Conservation (phyloP, 2,113 vertebrate species). For the Tetrax tetrax region DNA sequence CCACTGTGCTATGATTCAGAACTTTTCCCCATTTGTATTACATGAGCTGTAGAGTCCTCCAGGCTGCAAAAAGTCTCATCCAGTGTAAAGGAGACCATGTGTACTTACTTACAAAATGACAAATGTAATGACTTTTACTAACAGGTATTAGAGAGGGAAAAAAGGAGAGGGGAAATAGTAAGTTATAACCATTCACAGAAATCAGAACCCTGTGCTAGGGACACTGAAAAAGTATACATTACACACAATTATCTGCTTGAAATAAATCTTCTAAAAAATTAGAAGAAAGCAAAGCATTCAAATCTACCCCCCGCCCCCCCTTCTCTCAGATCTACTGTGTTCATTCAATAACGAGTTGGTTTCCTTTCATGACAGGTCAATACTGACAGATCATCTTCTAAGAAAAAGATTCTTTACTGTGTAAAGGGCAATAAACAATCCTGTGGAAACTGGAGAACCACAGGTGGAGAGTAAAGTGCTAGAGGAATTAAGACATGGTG, state of each 20-base stretch:
- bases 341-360: neutral
- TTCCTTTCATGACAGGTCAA: neutral
- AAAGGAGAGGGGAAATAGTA: neutral
- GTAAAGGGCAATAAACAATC: neutral
- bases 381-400: neutral
- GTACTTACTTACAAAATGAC: neutral
- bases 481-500: neutral
- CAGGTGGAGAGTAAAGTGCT: neutral
- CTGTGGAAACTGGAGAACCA: neutral
- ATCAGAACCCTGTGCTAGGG: neutral
- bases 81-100: neutral
- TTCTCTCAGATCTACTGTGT: neutral
- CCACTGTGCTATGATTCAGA: neutral
- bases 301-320: neutral
- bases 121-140: neutral
- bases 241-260: neutral
- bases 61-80: neutral
- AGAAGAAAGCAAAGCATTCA: neutral
- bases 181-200: neutral
- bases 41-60: neutral
- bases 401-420: neutral
- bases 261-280: neutral
- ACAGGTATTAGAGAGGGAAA: neutral
- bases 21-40: accelerated
- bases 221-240: neutral